phyloP scores from a whole-genome alignment of 2,888 invertebrate genomes.

The Parnassius mnemosyne region DNA sequence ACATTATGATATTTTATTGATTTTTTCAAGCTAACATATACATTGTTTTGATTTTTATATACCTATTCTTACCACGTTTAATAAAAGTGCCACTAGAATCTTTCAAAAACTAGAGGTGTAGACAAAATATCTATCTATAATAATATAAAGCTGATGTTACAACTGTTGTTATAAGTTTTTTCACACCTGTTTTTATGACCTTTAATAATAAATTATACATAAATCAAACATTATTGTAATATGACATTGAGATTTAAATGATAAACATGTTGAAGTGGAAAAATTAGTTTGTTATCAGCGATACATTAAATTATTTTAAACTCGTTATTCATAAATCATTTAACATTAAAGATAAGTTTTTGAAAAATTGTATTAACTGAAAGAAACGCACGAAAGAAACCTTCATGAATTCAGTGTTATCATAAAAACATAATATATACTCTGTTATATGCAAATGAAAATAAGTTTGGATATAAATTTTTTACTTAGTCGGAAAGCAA shows the following conservation, averaged over 20 bases:
- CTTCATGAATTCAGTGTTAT: no score
- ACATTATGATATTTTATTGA: no score
- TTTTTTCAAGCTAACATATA: no score
- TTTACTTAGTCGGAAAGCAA: no score
- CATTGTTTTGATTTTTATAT: no score
- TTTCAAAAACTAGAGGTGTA: neutral
- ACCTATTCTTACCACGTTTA: no score
- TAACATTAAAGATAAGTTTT: neutral
- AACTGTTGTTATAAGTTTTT: constrained; percentile 14
- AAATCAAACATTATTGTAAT: constrained; percentile 21
- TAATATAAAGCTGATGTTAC: constrained; percentile 6
- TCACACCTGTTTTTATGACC: constrained; percentile 6
- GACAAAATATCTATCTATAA: neutral
- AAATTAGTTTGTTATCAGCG: constrained; percentile 11
- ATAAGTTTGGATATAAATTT: no score
- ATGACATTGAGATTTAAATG: constrained; percentile 20
- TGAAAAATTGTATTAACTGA: no score
- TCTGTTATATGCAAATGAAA: no score
- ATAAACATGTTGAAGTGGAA: constrained; percentile 18
- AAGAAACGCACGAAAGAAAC: no score
- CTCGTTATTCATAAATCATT: neutral
- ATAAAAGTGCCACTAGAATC: neutral
- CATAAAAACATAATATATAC: no score
- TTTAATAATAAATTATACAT: constrained; percentile 20
- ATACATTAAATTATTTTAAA: constrained; percentile 18